Conservation (phyloP, 2,797 vertebrate genomes). For the Clarias pachynema region DNA sequence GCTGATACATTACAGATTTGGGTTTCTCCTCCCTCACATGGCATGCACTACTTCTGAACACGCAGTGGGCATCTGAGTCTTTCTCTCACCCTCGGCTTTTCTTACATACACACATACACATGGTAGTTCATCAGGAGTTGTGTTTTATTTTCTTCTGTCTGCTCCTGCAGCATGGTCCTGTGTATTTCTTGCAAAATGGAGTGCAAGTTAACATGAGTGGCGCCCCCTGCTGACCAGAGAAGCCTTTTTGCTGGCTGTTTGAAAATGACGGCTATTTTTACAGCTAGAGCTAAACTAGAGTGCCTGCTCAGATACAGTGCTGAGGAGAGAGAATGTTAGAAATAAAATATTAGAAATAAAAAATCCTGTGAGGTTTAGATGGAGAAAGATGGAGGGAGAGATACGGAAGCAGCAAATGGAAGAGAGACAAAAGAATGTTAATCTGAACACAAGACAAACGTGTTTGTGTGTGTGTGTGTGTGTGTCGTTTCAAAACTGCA, state of each 20-base stretch:
- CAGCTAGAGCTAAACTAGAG: not conserved
- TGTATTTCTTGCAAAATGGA: not conserved
- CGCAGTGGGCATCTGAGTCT: not conserved
- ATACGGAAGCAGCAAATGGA: not conserved
- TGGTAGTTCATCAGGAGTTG: not conserved
- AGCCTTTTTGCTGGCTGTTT: not conserved
- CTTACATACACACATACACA: not conserved
- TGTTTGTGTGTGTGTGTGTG: not conserved
- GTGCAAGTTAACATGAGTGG: constrained; percentile 15
- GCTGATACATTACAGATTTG: constrained; percentile 31
- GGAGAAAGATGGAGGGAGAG: not conserved
- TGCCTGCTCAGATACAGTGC: not conserved
- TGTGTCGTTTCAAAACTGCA: not conserved
- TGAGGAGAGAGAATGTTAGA: not conserved
- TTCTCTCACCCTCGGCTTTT: not conserved
- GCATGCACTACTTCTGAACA: not conserved
- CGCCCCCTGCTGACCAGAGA: constrained; percentile 44
- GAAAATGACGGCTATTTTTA: not conserved
- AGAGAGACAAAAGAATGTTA: not conserved
- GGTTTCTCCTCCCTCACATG: constrained; percentile 17
- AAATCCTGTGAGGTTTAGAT: not conserved
- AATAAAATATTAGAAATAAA: not conserved
- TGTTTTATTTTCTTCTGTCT: not conserved
- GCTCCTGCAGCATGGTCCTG: not conserved
- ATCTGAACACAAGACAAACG: not conserved